Conservation (phyloP, 2,888 invertebrate genomes). For the Hetaerina titia region DNA sequence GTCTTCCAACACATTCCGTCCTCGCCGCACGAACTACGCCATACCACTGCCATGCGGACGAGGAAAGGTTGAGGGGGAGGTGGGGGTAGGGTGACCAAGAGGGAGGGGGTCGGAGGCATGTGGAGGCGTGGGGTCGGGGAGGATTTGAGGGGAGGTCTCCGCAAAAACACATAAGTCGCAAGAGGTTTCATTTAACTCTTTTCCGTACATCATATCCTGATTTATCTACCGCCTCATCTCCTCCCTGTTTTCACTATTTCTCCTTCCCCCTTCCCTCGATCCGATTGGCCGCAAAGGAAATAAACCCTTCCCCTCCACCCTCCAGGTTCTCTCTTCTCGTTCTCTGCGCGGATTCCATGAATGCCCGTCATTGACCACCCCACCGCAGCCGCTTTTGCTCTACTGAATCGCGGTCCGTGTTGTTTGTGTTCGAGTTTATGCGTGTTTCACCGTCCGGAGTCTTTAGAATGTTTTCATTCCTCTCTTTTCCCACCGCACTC, state of each 20-base stretch:
- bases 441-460: not conserved
- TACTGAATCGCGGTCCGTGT: conserved; percentile 1
- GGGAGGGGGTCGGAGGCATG: not conserved
- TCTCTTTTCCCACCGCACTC: not conserved
- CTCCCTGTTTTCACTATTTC: not conserved
- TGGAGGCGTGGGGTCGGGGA: not conserved
- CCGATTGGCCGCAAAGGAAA: not conserved
- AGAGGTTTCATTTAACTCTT: not conserved
- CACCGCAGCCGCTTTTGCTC: not conserved
- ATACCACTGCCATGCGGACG: not conserved
- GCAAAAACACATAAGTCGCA: not conserved
- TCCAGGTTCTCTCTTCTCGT: no score
- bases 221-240: not conserved
- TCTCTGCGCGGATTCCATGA: not conserved
- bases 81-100: not conserved
- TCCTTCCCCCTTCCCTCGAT: not conserved
- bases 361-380: conserved; percentile 17
- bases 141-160: not conserved
- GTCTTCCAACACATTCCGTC: not conserved
- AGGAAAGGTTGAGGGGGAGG: not conserved
- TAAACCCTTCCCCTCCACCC: not conserved
- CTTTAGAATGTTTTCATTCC: conserved; percentile 3
- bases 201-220: not conserved
- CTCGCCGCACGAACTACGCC: not conserved
- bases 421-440: not conserved